phyloP scores from a whole-genome alignment of 2,113 vertebrate genomes.

The Chaetura pelagica region DNA sequence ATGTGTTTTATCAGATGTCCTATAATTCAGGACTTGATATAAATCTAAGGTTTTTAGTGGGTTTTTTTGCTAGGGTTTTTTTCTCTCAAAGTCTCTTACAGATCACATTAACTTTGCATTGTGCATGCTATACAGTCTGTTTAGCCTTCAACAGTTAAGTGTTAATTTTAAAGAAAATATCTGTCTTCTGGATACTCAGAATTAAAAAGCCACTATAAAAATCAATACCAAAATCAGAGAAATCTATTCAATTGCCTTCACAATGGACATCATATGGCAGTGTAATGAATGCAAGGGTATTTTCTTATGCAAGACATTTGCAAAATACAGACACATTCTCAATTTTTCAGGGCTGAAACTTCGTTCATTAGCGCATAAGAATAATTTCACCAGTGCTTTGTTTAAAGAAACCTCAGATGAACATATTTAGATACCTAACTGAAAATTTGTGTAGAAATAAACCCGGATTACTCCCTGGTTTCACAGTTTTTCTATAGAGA shows the following conservation, averaged over 20 bases:
- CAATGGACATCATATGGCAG: neutral
- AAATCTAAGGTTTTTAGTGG: neutral
- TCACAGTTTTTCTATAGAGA: neutral
- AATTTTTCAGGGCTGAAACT: neutral
- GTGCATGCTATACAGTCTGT: fast-evolving
- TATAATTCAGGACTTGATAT: neutral
- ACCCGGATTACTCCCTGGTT: neutral
- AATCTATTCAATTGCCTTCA: neutral
- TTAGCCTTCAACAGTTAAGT: neutral
- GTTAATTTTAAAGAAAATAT: neutral
- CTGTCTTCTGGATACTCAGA: neutral
- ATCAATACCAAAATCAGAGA: neutral
- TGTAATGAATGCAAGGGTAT: neutral
- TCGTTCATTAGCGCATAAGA: neutral
- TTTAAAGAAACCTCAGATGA: neutral
- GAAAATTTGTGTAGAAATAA: neutral
- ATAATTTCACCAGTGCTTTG: neutral
- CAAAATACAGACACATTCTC: neutral
- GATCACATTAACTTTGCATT: neutral
- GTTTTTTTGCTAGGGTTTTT: fast-evolving
- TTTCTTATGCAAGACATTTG: neutral
- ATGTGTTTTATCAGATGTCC: neutral
- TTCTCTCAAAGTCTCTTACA: fast-evolving
- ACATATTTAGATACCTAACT: neutral
- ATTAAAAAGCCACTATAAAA: neutral